These are phyloP conservation scores for Meandrusa payeni DNA, from an alignment of 2,888 invertebrate genomes.

Conservation along the genomic window DNA sequence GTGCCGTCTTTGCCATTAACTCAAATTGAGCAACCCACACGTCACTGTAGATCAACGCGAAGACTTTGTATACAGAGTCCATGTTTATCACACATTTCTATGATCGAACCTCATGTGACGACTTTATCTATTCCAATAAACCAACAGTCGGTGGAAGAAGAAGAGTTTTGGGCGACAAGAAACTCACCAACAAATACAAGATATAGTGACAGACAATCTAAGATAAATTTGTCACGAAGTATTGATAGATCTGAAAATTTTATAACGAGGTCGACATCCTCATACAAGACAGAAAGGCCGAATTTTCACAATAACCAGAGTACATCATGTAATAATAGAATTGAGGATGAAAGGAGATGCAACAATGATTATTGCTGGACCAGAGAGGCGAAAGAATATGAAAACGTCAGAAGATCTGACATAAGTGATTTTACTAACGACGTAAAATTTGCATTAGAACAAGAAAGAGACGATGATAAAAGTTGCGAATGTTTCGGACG, in stretches of 20 bases:
- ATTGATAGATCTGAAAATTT: neutral
- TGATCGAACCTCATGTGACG: neutral
- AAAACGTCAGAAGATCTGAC: neutral
- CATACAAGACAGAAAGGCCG: neutral
- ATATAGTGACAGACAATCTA: slow-evolving; percentile 5
- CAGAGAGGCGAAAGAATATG: neutral
- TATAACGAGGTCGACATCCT: neutral
- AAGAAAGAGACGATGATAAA: slow-evolving; percentile 1
- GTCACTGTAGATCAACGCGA: neutral
- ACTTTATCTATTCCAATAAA: neutral
- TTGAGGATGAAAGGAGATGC: neutral
- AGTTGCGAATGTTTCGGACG: slow-evolving; percentile 21
- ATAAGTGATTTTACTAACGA: neutral
- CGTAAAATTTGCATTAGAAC: neutral
- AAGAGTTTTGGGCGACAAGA: slow-evolving; percentile 1
- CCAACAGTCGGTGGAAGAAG: slow-evolving; percentile 13
- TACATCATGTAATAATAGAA: neutral
- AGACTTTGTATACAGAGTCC: slow-evolving; percentile 4
- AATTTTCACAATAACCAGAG: slow-evolving; percentile 1
- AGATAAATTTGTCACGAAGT: neutral
- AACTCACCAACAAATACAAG: slow-evolving; percentile 3
- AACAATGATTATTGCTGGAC: neutral
- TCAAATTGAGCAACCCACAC: slow-evolving; percentile 1
- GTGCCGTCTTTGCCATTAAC: slow-evolving; percentile 17
- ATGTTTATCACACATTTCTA: slow-evolving; percentile 5